Evolutionary conservation across 2,113 vertebrate genomes (phyloP).

Genomic region (Phylloscopus trochilus): DNA sequence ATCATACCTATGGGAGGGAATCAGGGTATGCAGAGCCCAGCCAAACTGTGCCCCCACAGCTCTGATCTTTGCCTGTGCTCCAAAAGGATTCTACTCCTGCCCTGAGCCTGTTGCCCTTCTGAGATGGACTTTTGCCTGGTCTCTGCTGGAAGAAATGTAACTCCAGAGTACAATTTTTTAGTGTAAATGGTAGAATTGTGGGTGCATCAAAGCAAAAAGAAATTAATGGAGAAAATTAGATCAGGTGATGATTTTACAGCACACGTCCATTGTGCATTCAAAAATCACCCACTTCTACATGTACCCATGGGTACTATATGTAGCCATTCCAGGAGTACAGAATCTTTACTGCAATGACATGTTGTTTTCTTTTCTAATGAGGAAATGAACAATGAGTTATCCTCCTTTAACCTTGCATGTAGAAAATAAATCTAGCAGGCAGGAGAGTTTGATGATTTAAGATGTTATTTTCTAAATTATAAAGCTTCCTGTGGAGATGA

Average conservation of each 20-base stretch:
- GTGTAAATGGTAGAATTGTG: background rate
- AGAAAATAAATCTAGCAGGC: background rate
- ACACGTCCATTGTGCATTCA: background rate
- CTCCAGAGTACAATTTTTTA: background rate
- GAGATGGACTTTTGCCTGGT: background rate
- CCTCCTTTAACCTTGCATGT: background rate
- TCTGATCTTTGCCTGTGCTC: fast-evolving
- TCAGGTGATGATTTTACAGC: background rate
- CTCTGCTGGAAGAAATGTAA: background rate
- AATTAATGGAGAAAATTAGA: background rate
- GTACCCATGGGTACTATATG: background rate
- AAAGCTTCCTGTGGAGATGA: background rate
- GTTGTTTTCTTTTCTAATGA: background rate
- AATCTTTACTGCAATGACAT: background rate
- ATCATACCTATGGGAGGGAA: background rate
- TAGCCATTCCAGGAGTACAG: background rate
- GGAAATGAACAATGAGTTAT: background rate
- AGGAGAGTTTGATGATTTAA: background rate
- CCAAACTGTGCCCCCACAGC: fast-evolving
- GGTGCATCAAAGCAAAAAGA: background rate
- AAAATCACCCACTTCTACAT: background rate
- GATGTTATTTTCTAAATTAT: slow-evolving; percentile 19
- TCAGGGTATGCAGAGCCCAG: fast-evolving
- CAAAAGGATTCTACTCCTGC: background rate
- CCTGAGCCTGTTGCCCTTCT: background rate